Evolutionary conservation across 2,888 invertebrate genomes (phyloP).

Genomic region (Hyposoter dolosus): DNA sequence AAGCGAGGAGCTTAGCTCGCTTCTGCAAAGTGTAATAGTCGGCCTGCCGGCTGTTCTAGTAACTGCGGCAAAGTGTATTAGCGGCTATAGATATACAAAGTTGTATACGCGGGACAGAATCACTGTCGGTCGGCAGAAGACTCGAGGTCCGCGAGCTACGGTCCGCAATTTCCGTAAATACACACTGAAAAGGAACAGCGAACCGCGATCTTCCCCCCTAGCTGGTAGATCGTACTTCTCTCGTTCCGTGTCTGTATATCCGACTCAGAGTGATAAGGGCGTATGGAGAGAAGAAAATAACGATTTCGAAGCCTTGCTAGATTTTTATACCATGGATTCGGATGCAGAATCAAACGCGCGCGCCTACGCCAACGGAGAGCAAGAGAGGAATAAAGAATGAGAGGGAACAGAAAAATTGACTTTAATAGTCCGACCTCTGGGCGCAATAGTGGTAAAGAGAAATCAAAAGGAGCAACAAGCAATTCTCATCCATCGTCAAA

Average conservation of each 20-base stretch:
- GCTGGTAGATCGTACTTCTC: slow-evolving; percentile 41
- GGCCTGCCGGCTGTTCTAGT: slow-evolving; percentile 76
- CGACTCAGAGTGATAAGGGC: slow-evolving; percentile 1
- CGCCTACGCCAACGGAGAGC: slow-evolving; percentile 22
- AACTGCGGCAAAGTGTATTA: slow-evolving; percentile 45
- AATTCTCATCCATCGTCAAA: slow-evolving; percentile 28
- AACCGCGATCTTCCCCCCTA: slow-evolving; percentile 56
- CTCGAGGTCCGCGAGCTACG: slow-evolving; percentile 71
- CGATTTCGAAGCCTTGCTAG: neutral
- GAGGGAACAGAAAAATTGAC: slow-evolving; percentile 55
- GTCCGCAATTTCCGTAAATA: slow-evolving; percentile 84
- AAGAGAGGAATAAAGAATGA: neutral
- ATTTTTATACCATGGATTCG: slow-evolving; percentile 10
- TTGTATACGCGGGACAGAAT: slow-evolving; percentile 72
- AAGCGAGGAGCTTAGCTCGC: slow-evolving; percentile 61
- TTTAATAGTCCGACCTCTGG: slow-evolving; percentile 69
- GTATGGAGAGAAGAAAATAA: neutral
- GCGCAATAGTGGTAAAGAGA: slow-evolving; percentile 56
- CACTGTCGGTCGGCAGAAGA: slow-evolving; percentile 80
- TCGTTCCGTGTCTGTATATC: slow-evolving; percentile 17
- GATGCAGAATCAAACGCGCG: slow-evolving; percentile 42
- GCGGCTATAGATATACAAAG: slow-evolving; percentile 8
- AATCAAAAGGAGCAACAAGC: slow-evolving; percentile 64
- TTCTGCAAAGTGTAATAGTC: slow-evolving; percentile 61
- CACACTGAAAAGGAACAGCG: slow-evolving; percentile 79